Conservation (phyloP, 2,113 vertebrate genomes). For the Toxotes chatareus region DNA sequence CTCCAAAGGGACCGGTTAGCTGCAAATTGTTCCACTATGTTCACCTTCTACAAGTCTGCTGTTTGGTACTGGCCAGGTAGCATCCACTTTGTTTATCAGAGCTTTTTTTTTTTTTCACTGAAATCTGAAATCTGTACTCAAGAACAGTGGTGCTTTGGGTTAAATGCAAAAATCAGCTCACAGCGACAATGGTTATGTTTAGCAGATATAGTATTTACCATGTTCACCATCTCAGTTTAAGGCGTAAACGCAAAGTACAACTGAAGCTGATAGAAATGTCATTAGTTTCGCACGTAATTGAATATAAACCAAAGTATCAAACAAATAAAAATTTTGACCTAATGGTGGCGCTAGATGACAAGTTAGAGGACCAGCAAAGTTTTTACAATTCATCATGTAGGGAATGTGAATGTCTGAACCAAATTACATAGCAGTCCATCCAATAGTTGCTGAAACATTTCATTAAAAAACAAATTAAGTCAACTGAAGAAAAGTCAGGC, state of each 20-base stretch:
- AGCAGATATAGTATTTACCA: not conserved
- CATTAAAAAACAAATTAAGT: no score
- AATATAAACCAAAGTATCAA: not conserved
- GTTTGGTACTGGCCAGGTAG: no score
- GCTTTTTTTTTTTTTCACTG: no score
- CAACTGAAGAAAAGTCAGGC: no score
- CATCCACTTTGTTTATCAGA: no score
- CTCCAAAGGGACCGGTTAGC: not conserved
- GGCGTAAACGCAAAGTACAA: not conserved
- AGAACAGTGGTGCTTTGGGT: not conserved
- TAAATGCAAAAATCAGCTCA: not conserved
- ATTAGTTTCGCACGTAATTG: not conserved
- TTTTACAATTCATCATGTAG: no score
- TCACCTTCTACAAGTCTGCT: not conserved
- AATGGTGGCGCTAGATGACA: not conserved
- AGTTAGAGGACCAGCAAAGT: no score
- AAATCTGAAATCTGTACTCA: not conserved
- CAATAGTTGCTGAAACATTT: no score
- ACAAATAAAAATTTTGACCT: not conserved
- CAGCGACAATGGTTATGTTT: not conserved
- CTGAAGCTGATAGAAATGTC: not conserved
- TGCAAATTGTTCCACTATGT: not conserved
- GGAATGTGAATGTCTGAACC: no score
- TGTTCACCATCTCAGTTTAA: not conserved
- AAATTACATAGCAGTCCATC: no score